A percentile compares a stretch with the other conserved stretches of the same genome.
phyloP scores from a whole-genome alignment of 2,797 vertebrate species.

The Oryzias dopingdopingensis region DNA sequence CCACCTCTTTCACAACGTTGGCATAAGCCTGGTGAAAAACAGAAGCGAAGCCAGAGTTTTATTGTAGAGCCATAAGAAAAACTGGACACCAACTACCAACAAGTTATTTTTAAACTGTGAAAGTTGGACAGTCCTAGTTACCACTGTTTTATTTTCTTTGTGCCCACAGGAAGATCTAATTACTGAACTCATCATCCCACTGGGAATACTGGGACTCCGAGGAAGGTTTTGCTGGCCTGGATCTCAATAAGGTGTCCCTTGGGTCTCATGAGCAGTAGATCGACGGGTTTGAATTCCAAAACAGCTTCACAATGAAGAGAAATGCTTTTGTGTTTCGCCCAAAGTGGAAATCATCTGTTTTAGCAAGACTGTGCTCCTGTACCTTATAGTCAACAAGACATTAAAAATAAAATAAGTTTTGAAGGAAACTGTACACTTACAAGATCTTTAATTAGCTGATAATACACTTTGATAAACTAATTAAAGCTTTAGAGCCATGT shows the following conservation, averaged over 20 bases:
- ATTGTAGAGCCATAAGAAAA: neutral
- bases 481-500: no score
- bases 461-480: no score
- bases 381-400: no score
- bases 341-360: no score
- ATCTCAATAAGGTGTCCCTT: slow-evolving; percentile 53
- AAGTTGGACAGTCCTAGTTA: slow-evolving; percentile 36
- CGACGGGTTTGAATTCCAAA: slow-evolving; percentile 26
- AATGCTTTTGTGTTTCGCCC: no score
- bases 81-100: no score
- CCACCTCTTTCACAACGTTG: slow-evolving; percentile 90
- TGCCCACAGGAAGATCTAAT: slow-evolving; percentile 55
- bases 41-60: neutral
- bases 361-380: no score
- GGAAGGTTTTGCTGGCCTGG: slow-evolving; percentile 53
- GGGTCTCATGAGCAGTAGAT: slow-evolving; percentile 30
- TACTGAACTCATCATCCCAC: slow-evolving; percentile 50
- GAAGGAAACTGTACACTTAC: no score
- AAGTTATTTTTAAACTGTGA: neutral
- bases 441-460: no score
- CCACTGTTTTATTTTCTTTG: slow-evolving; percentile 34
- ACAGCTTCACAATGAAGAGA: neutral
- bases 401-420: no score
- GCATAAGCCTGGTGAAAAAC: slow-evolving; percentile 81
- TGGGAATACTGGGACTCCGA: slow-evolving; percentile 50